phyloP scores from a whole-genome alignment of 1,140 invertebrate species.

The Neodiprion pinetum region DNA sequence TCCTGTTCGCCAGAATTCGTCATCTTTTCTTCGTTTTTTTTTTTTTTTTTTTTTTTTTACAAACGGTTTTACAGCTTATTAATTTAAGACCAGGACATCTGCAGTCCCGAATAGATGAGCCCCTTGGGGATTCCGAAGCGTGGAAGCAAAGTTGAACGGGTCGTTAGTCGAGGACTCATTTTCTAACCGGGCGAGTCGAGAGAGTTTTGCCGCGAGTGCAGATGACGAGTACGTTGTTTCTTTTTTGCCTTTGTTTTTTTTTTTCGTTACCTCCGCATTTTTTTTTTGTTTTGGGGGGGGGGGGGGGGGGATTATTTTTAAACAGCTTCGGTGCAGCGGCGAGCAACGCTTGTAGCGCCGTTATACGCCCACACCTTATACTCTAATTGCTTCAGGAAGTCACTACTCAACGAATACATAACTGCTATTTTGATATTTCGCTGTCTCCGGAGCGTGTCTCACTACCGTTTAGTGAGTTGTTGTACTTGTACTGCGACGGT shows the following conservation, averaged over 20 bases:
- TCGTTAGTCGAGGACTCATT: slow-evolving; percentile 46
- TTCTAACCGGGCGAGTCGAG: slow-evolving; percentile 28
- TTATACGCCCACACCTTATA: neutral
- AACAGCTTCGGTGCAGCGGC: neutral
- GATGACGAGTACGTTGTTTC: neutral
- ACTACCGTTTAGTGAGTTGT: slow-evolving; percentile 20
- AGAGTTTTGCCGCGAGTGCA: slow-evolving; percentile 34
- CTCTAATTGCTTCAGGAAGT: slow-evolving; percentile 48
- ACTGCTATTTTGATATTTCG: slow-evolving; percentile 19
- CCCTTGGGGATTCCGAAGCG: slow-evolving; percentile 24
- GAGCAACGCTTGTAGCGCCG: neutral
- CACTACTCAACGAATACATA: slow-evolving; percentile 48
- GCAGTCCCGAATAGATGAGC: slow-evolving; percentile 47
- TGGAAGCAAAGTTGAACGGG: slow-evolving; percentile 40
- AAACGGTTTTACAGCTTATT: too few relatives aligned
- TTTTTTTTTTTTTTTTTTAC: too few relatives aligned
- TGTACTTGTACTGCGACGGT: slow-evolving; percentile 39
- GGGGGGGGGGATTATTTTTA: neutral
- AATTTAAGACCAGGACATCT: too few relatives aligned
- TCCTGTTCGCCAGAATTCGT: too few relatives aligned
- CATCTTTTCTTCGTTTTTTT: too few relatives aligned
- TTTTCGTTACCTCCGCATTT: neutral
- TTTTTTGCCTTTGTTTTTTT: neutral
- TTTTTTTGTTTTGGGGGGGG: too few relatives aligned
- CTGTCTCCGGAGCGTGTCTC: slow-evolving; percentile 2